These are phyloP conservation scores for Pampusana beccarii DNA, from an alignment of 2,113 vertebrate genomes.

Conservation along the genomic window DNA sequence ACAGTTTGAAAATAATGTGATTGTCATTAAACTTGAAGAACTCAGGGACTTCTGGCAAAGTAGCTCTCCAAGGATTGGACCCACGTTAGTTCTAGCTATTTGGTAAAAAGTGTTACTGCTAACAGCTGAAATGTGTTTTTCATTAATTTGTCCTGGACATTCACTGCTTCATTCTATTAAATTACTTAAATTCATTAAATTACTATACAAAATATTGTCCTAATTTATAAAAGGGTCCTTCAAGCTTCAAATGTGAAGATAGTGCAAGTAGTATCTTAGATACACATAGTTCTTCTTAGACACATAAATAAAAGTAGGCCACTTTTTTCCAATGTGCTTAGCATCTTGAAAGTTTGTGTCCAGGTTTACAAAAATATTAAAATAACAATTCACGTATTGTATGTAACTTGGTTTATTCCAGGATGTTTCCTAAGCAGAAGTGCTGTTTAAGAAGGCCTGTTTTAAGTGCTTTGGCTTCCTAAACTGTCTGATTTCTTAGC, in stretches of 20 bases:
- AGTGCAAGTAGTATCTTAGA: not conserved
- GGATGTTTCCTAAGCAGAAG: not conserved
- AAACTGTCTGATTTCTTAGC: rapidly evolving
- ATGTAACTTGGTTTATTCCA: not conserved
- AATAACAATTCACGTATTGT: not conserved
- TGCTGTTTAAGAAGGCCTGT: not conserved
- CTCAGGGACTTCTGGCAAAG: not conserved
- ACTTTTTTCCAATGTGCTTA: not conserved
- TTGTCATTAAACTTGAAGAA: not conserved
- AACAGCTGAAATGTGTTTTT: not conserved
- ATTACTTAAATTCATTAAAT: slow-evolving; percentile 13
- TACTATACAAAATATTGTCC: not conserved
- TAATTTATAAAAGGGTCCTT: not conserved
- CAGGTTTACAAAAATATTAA: not conserved
- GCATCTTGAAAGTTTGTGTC: not conserved
- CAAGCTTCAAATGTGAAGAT: not conserved
- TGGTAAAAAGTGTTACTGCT: not conserved
- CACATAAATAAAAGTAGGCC: not conserved
- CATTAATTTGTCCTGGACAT: not conserved
- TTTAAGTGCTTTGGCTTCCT: not conserved
- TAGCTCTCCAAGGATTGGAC: not conserved
- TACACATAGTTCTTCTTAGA: not conserved
- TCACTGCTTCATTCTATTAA: not conserved
- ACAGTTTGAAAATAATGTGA: not conserved
- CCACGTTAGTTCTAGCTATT: not conserved